Evolutionary conservation across 92 coral and sea anemone species (phyloP).

Genomic region (Palythoa heliodiscus): DNA sequence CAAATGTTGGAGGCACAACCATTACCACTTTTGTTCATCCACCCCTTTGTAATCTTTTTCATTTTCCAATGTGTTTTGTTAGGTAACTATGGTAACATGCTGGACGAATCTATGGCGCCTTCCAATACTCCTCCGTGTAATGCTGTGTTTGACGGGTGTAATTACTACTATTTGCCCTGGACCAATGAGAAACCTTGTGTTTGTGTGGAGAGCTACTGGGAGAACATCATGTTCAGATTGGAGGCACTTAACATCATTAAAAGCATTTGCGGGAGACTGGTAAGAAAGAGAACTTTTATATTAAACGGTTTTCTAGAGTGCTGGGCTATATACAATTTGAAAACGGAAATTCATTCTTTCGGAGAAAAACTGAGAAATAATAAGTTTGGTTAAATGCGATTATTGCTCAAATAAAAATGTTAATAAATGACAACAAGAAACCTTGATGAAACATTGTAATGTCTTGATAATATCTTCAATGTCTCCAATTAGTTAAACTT

Average conservation of each 20-base stretch:
- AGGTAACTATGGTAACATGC: conserved; percentile 98
- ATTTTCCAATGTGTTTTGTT: not conserved
- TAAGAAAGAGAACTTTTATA: conserved; percentile 25
- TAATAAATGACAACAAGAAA: no score
- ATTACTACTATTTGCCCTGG: conserved; percentile 93
- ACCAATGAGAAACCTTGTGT: conserved; percentile 90
- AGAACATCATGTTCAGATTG: conserved; percentile 88
- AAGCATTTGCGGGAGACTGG: conserved; percentile 76
- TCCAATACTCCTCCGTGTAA: conserved; percentile 94
- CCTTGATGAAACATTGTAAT: no score
- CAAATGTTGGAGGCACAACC: no score
- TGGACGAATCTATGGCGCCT: conserved; percentile 95
- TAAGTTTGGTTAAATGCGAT: not conserved
- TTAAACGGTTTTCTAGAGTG: not conserved
- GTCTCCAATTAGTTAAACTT: no score
- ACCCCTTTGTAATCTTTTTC: not conserved
- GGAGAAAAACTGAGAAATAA: not conserved
- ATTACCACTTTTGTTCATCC: not conserved
- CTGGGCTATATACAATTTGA: no score
- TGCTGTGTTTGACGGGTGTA: conserved; percentile 89
- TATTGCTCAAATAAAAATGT: no score
- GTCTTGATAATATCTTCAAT: no score
- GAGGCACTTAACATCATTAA: conserved; percentile 75
- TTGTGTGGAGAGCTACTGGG: conserved; percentile 96
- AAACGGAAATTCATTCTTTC: no score